Evolutionary conservation across 2,888 invertebrate species (phyloP).

Genomic region (Drosophila borealis): DNA sequence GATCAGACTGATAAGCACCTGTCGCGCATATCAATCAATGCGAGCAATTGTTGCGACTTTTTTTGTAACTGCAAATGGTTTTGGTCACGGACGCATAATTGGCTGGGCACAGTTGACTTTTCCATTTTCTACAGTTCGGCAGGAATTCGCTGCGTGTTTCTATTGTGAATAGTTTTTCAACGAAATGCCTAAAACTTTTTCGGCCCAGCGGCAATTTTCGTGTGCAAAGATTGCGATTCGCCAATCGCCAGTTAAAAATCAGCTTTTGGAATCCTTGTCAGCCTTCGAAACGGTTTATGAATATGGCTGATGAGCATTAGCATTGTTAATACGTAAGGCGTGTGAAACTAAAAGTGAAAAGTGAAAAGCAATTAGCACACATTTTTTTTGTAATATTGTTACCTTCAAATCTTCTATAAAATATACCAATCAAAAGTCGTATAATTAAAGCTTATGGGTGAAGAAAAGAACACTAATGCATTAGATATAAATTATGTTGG

Average conservation of each 20-base stretch:
- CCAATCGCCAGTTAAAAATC: slow-evolving; percentile 2
- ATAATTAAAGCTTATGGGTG: too few species aligned
- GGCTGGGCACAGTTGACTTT: slow-evolving; percentile 31
- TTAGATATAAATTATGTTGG: too few species aligned
- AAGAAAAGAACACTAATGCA: too few species aligned
- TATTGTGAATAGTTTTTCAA: slow-evolving; percentile 26
- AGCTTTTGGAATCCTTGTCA: slow-evolving; percentile 11
- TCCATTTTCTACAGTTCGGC: slow-evolving; percentile 30
- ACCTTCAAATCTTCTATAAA: too few species aligned
- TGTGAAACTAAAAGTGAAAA: too few species aligned
- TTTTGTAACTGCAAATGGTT: too few species aligned
- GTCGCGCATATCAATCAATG: slow-evolving; percentile 56
- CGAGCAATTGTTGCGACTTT: neutral
- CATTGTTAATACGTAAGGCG: too few species aligned
- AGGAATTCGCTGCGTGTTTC: slow-evolving; percentile 15
- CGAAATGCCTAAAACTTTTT: slow-evolving; percentile 68
- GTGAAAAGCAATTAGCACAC: too few species aligned
- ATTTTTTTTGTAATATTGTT: too few species aligned
- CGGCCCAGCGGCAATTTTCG: slow-evolving; percentile 27
- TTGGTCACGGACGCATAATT: neutral
- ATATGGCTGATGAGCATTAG: slow-evolving; percentile 53
- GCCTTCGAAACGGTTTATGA: slow-evolving; percentile 43
- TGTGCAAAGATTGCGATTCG: slow-evolving; percentile 28
- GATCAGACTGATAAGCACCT: slow-evolving; percentile 1
- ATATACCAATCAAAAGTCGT: too few species aligned